phyloP scores from a whole-genome alignment of 2,113 vertebrate species.

The Catagonus wagneri region DNA sequence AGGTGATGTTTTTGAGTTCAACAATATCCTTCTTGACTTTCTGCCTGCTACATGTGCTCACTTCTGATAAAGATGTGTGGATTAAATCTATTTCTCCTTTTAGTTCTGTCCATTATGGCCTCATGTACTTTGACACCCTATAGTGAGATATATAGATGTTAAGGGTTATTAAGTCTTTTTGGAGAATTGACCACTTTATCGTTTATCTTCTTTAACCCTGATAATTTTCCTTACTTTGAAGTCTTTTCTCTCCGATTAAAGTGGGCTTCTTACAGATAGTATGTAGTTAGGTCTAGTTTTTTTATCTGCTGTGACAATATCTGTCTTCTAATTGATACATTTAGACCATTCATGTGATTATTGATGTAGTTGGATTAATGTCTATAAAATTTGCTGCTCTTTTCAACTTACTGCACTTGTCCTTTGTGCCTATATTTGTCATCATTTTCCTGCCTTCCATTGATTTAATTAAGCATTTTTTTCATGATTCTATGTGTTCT shows the following conservation, averaged over 20 bases:
- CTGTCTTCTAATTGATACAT: background rate
- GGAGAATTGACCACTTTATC: background rate
- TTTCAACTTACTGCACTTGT: background rate
- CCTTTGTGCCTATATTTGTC: conserved; percentile 1
- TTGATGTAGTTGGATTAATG: background rate
- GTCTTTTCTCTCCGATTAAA: background rate
- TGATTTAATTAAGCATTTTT: background rate
- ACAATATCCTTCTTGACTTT: background rate
- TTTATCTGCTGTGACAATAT: background rate
- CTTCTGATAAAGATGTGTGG: background rate
- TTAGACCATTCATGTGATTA: conserved; percentile 8
- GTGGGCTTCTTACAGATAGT: background rate
- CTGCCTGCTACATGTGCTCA: background rate
- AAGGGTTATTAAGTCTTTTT: background rate
- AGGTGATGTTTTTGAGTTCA: background rate
- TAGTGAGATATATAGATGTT: background rate
- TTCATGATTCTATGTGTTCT: background rate
- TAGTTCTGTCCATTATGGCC: background rate
- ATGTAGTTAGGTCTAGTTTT: background rate
- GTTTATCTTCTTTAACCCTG: background rate
- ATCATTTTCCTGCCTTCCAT: background rate
- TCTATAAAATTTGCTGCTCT: background rate
- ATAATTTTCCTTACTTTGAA: background rate
- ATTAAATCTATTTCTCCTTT: background rate
- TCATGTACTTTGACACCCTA: background rate